Base-by-base conservation (phyloP, 2,797 vertebrate genomes). In the Pangasius krempfi region DNA sequence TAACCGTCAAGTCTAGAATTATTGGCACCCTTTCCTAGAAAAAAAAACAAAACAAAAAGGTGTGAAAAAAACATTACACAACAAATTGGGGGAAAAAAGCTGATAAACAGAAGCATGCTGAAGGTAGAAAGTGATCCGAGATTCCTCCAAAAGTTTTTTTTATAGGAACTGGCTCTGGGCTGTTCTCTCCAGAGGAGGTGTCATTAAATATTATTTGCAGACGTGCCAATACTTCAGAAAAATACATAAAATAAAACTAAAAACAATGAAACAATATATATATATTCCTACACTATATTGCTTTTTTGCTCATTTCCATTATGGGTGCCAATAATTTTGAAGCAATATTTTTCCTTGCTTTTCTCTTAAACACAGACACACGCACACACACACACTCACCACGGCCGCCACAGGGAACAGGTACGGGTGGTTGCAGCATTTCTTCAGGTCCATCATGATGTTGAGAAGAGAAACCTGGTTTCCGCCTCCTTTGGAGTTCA, bases 401-500 rank as follows among this genome's bases (percentile, higher is more conserved):
- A 98, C 96, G 0, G 98, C 98, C 0, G 98, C 99, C 92, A 99
- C 98, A 0, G 99, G 99, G 91, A 99, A 99, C 92, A 99, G 97
- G 94, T 99, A 99, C 0, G 99, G 99, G 76, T 99, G 98, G 91
- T 99, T 99, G 91, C 99, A 99, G 91, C 99, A 99, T 91, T 99
- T 99, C 96, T 99, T 99, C 94, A 99, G 94, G 93, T 99, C 99
- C 99, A 99, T 99, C 99, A 99, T 99, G 92, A 99, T 99, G 94
- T 99, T 99, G 58, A 99, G 97, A 91, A 99, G 94, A 0, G 99
- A 99, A 89, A 99, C 99, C 92, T 99, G 99, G 94, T 98, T 99
- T 44, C 99, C 98, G 0, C 99, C 99, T 0, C 98, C 98, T 94
- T 99, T 99, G 0, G 98, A 99, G 94, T 99, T 99, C 92, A 99